phyloP scores from a whole-genome alignment of 53 echinoderm and acorn worm species.

The Apostichopus leukothele region DNA sequence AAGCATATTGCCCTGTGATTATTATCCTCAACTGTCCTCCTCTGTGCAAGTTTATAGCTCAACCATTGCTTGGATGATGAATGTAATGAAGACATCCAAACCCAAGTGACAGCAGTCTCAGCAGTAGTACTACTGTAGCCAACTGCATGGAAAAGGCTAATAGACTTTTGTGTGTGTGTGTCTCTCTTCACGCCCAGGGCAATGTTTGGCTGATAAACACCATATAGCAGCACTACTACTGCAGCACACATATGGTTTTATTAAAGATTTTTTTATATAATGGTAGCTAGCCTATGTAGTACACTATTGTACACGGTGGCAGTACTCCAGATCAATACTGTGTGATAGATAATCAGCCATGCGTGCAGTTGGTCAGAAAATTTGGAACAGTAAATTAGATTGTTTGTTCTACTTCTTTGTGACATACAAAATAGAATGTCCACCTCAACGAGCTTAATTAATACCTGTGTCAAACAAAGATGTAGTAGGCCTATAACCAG shows the following conservation, averaged over 20 bases:
- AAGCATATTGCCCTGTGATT: slow-evolving; percentile 4
- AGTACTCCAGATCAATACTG: neutral
- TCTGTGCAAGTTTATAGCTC: neutral
- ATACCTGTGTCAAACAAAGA: too few relatives aligned
- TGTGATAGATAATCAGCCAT: neutral
- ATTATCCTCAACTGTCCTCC: neutral
- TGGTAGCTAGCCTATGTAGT: neutral
- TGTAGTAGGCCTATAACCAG: too few relatives aligned
- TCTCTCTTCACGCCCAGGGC: slow-evolving; percentile 23
- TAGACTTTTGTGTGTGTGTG: slow-evolving; percentile 21
- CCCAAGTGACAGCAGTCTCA: neutral
- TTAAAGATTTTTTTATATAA: neutral
- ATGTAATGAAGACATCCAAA: neutral
- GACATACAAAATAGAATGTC: too few relatives aligned
- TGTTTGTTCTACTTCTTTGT: too few relatives aligned
- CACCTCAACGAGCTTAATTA: too few relatives aligned
- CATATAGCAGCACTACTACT: neutral
- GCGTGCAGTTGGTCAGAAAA: too few relatives aligned
- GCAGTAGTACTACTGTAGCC: neutral
- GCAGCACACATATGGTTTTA: slow-evolving; percentile 3
- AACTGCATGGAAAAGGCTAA: neutral
- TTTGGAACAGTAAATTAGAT: too few relatives aligned
- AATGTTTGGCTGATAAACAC: slow-evolving; percentile 33
- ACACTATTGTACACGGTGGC: neutral
- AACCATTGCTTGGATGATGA: neutral